These are phyloP conservation scores for Clitarchus hookeri DNA, from an alignment of 2,888 invertebrate species.

Conservation along the genomic window DNA sequence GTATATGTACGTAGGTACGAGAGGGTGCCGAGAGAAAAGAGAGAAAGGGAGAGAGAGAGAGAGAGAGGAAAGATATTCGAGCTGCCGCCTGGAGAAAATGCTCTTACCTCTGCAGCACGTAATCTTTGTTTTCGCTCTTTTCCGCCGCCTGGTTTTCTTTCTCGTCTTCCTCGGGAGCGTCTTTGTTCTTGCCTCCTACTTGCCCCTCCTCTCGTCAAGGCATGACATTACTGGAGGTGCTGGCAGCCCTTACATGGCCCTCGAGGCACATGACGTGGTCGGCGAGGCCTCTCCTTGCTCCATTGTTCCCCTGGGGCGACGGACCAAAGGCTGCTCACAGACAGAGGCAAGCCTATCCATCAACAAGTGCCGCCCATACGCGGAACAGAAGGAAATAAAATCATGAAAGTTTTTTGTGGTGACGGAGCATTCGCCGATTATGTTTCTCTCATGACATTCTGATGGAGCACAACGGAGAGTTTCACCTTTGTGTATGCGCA, in stretches of 20 bases:
- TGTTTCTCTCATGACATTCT: too few species aligned
- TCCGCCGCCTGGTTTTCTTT: neutral
- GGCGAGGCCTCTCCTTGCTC: neutral
- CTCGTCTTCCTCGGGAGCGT: neutral
- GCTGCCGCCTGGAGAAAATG: neutral
- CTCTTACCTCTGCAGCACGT: neutral
- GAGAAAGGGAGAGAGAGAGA: too few species aligned
- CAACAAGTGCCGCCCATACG: too few species aligned
- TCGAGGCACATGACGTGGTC: neutral
- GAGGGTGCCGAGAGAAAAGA: too few species aligned
- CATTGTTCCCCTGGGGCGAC: neutral
- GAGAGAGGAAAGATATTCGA: neutral
- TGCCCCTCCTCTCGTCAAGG: neutral
- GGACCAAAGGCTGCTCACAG: neutral
- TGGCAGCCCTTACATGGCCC: neutral
- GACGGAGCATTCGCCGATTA: too few species aligned
- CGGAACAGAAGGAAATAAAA: too few species aligned
- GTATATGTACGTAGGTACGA: neutral
- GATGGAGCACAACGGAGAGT: too few species aligned
- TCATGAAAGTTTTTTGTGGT: too few species aligned
- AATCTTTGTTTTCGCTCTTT: constrained; percentile 1
- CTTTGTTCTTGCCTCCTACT: neutral
- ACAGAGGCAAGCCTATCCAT: neutral
- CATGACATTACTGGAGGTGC: neutral
- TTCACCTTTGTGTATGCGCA: too few species aligned